These are phyloP conservation scores for Drymonia ruficornis DNA, from an alignment of 2,888 invertebrate genomes.

Conservation along the genomic window DNA sequence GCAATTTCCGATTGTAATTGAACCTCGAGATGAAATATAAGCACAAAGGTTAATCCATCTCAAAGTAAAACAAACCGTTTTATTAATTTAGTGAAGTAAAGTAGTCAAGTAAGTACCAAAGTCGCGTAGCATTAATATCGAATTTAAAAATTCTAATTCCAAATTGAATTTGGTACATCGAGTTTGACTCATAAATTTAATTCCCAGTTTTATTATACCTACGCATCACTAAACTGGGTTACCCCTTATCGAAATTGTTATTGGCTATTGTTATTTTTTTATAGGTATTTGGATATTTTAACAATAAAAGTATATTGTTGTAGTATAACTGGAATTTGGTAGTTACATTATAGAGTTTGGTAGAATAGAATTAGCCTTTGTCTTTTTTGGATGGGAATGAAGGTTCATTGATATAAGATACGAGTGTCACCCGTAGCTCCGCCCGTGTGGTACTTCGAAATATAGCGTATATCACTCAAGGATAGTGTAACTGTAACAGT, in stretches of 20 bases:
- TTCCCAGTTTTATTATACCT: slow-evolving; percentile 2
- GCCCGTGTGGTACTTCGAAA: too few relatives aligned
- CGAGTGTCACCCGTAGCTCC: too few relatives aligned
- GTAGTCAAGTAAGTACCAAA: not conserved
- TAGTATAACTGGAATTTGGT: too few relatives aligned
- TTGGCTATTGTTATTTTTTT: not conserved
- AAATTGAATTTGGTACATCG: not conserved
- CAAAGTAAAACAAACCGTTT: slow-evolving; percentile 19
- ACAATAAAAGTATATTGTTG: too few relatives aligned
- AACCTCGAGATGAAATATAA: slow-evolving; percentile 45
- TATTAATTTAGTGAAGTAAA: slow-evolving; percentile 12
- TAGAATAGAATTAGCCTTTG: not conserved
- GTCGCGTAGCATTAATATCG: not conserved
- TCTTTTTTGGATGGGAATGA: too few relatives aligned
- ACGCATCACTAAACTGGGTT: not conserved
- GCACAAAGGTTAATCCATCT: slow-evolving; percentile 22
- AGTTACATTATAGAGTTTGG: too few relatives aligned
- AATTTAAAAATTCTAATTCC: not conserved
- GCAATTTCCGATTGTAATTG: slow-evolving; percentile 54
- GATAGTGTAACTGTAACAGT: too few relatives aligned
- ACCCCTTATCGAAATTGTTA: not conserved
- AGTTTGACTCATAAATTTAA: not conserved
- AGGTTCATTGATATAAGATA: too few relatives aligned
- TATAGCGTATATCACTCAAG: too few relatives aligned
- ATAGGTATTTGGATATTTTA: too few relatives aligned